These are phyloP conservation scores for Amphibalanus amphitrite DNA, from an alignment of 1,140 invertebrate genomes.

Conservation along the genomic window DNA sequence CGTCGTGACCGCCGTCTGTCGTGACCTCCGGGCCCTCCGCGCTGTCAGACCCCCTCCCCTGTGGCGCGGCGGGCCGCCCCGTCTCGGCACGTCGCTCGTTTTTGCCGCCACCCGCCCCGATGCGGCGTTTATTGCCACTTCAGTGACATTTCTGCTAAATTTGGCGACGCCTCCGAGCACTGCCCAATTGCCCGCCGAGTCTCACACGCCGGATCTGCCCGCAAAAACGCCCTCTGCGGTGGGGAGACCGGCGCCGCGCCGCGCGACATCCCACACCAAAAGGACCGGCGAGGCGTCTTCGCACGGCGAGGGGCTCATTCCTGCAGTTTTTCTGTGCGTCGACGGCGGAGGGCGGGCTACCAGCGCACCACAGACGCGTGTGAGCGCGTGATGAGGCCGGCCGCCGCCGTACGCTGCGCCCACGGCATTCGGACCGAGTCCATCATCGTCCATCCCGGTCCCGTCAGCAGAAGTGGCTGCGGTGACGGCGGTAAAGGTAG, in stretches of 20 bases:
- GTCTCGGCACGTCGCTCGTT: background rate
- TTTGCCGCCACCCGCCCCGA: background rate
- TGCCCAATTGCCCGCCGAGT: background rate
- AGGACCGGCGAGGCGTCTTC: background rate
- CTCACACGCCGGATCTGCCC: background rate
- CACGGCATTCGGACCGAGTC: background rate
- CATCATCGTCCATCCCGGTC: background rate
- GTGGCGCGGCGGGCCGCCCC: too few species aligned
- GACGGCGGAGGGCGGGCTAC: too few species aligned
- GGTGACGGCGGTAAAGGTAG: too few species aligned
- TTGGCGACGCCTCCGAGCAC: background rate
- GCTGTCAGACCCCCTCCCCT: too few species aligned
- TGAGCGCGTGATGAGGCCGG: too few species aligned
- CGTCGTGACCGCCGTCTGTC: too few species aligned
- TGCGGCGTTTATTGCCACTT: background rate
- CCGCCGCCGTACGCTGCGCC: too few species aligned
- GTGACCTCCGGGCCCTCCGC: background rate
- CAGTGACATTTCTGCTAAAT: constrained; percentile 1
- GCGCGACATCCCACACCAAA: background rate
- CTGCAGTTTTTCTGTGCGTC: too few species aligned
- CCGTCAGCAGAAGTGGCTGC: too few species aligned
- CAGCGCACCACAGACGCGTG: too few species aligned
- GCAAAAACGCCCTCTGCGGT: background rate
- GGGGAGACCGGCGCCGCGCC: too few species aligned
- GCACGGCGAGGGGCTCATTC: too few species aligned